phyloP scores from a whole-genome alignment of 2,113 vertebrate species.

The Pelobates fuscus region DNA sequence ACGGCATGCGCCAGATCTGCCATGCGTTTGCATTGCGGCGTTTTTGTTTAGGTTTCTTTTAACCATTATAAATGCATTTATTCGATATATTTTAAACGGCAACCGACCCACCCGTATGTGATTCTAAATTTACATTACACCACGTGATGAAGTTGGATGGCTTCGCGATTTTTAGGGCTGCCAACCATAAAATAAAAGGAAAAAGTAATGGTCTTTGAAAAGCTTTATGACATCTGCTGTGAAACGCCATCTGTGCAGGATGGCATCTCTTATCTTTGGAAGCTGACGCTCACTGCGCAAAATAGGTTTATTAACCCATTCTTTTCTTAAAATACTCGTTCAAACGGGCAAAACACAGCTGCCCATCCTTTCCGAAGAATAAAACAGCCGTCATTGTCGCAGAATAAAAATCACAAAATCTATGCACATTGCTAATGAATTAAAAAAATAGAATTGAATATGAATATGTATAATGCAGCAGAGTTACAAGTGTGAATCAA shows the following conservation, averaged over 20 bases:
- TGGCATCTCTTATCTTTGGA: background rate
- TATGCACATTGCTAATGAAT: no score
- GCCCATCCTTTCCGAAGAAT: background rate
- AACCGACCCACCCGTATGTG: background rate
- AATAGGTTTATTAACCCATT: background rate
- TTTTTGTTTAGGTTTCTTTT: no score
- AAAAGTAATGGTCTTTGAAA: background rate
- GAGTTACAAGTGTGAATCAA: no score
- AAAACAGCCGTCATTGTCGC: background rate
- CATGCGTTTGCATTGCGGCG: no score
- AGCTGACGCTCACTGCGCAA: background rate
- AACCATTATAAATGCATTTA: no score
- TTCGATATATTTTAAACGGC: background rate
- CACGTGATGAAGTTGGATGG: background rate
- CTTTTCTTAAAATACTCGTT: background rate
- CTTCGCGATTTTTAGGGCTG: background rate
- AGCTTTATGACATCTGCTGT: slow-evolving; percentile 8
- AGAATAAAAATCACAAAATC: no score
- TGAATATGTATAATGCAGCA: no score
- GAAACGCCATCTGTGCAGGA: slow-evolving; percentile 4
- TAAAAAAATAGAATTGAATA: no score
- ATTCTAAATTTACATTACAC: background rate
- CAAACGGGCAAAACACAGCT: background rate
- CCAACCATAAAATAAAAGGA: background rate
- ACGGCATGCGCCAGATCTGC: no score